phyloP scores from a whole-genome alignment of 2,113 vertebrate genomes.

The Xerus inauris region DNA sequence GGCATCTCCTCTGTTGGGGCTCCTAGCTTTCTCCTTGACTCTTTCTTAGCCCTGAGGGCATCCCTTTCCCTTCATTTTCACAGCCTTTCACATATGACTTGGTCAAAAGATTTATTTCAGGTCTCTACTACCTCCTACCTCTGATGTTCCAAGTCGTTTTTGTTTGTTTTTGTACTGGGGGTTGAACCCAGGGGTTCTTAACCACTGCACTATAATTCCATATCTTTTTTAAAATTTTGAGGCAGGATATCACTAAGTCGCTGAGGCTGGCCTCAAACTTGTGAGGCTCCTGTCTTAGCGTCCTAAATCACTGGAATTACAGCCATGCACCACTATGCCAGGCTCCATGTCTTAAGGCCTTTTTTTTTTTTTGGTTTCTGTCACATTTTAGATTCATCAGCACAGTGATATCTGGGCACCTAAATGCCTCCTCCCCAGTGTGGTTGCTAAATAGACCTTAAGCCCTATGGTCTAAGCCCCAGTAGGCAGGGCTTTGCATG shows the following conservation, averaged over 20 bases:
- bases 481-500: neutral
- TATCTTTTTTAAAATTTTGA: too few relatives aligned
- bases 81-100: neutral
- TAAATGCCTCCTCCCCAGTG: rapidly evolving
- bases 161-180: too few relatives aligned
- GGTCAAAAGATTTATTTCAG: neutral
- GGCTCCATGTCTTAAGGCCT: neutral
- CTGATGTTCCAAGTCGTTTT: neutral
- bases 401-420: neutral
- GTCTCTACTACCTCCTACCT: neutral
- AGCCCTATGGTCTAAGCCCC: neutral
- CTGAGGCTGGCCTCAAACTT: too few relatives aligned
- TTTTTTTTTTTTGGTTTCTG: neutral
- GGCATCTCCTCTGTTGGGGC: neutral
- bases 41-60: neutral
- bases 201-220: too few relatives aligned
- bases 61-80: neutral
- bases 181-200: too few relatives aligned
- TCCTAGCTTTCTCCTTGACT: neutral
- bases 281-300: too few relatives aligned
- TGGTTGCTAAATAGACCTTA: neutral
- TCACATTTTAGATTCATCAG: neutral
- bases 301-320: too few relatives aligned
- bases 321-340: neutral
- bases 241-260: too few relatives aligned